Percentiles rank a stretch among this genome's conserved stretches.
phyloP scores from a whole-genome alignment of 2,888 invertebrate genomes.

The Scelioninae gen. 2 region DNA sequence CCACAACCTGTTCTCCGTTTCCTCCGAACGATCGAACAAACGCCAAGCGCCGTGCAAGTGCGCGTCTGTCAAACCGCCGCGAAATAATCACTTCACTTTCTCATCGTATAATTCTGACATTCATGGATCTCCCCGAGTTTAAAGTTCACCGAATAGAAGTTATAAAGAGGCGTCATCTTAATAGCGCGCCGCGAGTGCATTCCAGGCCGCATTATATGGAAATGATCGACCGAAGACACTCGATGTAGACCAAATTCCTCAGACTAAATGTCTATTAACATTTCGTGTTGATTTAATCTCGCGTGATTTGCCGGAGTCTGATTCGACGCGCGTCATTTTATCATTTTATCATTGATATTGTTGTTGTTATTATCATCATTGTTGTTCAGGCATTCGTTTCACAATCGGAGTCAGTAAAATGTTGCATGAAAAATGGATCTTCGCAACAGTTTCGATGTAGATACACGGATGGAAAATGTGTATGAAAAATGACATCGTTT shows the following conservation, averaged over 20 bases:
- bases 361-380: no score
- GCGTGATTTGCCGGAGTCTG: conserved; percentile 8
- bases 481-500: no score
- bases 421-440: no score
- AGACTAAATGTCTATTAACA: neutral
- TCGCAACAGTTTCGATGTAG: no score
- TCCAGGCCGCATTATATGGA: conserved; percentile 31
- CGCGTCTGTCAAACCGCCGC: conserved; percentile 4
- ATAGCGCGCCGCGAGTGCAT: conserved; percentile 19
- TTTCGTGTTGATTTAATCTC: conserved; percentile 19
- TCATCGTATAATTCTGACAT: conserved; percentile 39
- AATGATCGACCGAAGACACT: conserved; percentile 18
- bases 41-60: no score
- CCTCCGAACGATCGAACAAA: no score
- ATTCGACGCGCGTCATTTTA: conserved; percentile 18
- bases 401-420: no score
- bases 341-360: conserved; percentile 2
- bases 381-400: no score
- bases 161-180: conserved; percentile 27
- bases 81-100: conserved; percentile 34
- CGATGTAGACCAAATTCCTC: conserved; percentile 28
- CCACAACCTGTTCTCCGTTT: no score
- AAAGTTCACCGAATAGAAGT: conserved; percentile 45
- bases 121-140: conserved; percentile 34
- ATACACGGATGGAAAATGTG: no score